Conservation (phyloP, 2,797 vertebrate genomes). For the Chloroceryle inda region DNA sequence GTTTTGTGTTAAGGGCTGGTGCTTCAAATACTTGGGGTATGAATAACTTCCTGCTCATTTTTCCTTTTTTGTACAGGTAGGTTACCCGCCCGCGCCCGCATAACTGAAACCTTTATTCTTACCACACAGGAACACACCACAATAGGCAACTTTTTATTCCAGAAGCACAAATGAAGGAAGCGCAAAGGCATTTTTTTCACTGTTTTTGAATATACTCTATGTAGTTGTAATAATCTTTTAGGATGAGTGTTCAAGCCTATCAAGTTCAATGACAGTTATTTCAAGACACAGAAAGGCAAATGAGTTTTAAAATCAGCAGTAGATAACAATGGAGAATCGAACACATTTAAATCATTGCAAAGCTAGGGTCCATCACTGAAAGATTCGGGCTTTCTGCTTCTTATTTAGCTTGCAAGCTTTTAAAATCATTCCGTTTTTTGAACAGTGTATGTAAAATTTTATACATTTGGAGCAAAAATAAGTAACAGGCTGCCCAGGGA, state of each 20-base stretch:
- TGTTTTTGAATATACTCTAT: not conserved
- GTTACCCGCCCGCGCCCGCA: not conserved
- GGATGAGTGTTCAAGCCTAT: not conserved
- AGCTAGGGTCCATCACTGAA: not conserved
- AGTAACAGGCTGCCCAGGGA: not conserved
- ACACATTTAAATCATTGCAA: not conserved
- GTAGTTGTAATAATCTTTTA: not conserved
- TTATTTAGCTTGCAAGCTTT: not conserved
- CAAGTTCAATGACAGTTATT: not conserved
- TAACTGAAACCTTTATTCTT: not conserved
- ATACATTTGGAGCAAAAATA: not conserved
- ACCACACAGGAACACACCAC: not conserved
- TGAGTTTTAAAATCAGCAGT: not conserved
- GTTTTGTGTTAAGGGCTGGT: fast-evolving
- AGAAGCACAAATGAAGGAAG: not conserved
- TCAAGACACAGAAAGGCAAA: not conserved
- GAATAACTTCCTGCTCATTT: fast-evolving
- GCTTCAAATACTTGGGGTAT: not conserved
- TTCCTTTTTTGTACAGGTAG: fast-evolving
- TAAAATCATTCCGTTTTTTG: not conserved
- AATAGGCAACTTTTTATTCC: not conserved
- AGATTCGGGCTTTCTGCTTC: not conserved
- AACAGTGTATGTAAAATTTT: not conserved
- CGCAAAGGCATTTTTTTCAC: not conserved
- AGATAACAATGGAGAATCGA: not conserved